Conservation (phyloP, 2,797 vertebrate genomes). For the Nannoperca australis region DNA sequence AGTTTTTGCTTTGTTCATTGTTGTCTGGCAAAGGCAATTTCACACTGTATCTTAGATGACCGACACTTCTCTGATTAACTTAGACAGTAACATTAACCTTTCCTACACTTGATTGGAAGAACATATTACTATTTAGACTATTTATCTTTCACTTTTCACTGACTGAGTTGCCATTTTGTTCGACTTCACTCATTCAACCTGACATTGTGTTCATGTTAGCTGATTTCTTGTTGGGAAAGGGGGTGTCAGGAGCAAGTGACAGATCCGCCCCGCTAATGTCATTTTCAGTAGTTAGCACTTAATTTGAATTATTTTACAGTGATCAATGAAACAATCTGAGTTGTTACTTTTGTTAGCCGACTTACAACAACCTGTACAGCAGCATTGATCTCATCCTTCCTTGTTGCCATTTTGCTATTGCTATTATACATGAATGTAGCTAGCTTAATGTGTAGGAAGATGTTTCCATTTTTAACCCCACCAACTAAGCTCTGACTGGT, state of each 20-base stretch:
- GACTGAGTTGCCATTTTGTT: neutral
- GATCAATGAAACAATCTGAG: neutral
- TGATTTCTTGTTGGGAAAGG: neutral
- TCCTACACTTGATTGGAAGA: constrained; percentile 18
- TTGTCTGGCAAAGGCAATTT: constrained; percentile 44
- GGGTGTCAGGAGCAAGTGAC: neutral
- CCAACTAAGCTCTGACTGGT: neutral
- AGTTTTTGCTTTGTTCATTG: constrained; percentile 42
- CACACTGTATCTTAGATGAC: constrained; percentile 26
- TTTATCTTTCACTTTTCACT: neutral
- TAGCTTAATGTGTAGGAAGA: neutral
- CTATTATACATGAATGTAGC: neutral
- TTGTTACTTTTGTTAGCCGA: no score
- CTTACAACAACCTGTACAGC: no score
- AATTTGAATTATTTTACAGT: neutral
- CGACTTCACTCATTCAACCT: neutral
- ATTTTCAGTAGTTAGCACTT: neutral
- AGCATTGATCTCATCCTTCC: neutral
- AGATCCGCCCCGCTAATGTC: neutral
- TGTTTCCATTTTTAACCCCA: neutral
- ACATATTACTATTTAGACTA: no score
- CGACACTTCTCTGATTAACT: constrained; percentile 30
- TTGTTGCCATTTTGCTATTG: neutral
- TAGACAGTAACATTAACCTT: constrained; percentile 30
- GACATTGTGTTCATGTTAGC: neutral